Conservation (phyloP, 2,797 vertebrate species). For the Staurois parvus region DNA sequence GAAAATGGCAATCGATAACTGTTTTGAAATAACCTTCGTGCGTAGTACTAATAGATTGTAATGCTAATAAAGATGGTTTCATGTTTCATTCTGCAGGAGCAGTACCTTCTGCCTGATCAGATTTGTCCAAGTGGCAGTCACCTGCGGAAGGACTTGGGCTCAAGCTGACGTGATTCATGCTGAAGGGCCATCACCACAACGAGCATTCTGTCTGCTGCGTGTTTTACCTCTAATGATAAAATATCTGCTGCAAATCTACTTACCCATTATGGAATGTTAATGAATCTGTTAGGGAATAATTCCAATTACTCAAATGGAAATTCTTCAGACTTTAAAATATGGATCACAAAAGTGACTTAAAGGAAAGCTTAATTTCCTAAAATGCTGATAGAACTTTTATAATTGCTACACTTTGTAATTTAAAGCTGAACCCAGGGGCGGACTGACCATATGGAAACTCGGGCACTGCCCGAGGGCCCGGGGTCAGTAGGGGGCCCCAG, state of each 20-base stretch:
- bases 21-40: constrained; percentile 55
- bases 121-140: constrained; percentile 56
- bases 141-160: constrained; percentile 39
- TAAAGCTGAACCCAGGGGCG: too few species aligned
- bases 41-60: constrained; percentile 57
- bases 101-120: constrained; percentile 53
- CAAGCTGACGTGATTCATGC: constrained; percentile 49
- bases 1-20: constrained; percentile 61
- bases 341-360: too few species aligned
- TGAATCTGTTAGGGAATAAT: background rate
- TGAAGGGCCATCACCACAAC: constrained; percentile 53
- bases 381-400: too few species aligned
- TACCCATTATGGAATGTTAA: constrained; percentile 20
- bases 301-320: too few species aligned
- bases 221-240: constrained; percentile 51
- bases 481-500: too few species aligned
- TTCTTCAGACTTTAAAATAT: too few species aligned
- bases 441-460: too few species aligned
- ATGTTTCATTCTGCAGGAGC: constrained; percentile 51
- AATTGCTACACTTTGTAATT: too few species aligned
- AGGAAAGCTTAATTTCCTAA: too few species aligned
- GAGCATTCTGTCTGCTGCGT: constrained; percentile 17
- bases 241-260: constrained; percentile 33
- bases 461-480: too few species aligned
- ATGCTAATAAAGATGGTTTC: constrained; percentile 58